Base-by-base conservation (phyloP, 53 echinoderm and acorn worm species). In the Paracentrotus lividus region DNA sequence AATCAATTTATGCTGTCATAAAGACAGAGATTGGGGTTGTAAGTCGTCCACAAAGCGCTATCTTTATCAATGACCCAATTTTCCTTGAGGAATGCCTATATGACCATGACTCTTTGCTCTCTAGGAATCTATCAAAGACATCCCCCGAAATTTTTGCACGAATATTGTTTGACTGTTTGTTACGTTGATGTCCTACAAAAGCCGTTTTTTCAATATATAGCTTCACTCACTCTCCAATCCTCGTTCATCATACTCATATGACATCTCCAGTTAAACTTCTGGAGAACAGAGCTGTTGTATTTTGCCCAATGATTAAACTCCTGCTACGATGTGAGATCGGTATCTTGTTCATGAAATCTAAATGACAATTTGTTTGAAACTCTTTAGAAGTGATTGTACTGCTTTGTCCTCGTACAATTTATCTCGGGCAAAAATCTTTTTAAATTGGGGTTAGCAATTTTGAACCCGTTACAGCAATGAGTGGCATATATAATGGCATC, bases 11-110 rank as follows among this genome's bases (percentile, higher is more conserved):
- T 60, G 58, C 27, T 65, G 45, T 64, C 64, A 38, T 87, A 36
- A 81, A 81, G 45, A 81, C 81, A 9, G 47, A 45, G 49, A 24
- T 81, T 2, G 81, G 69, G 47, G 81, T 81, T 81, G 44, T 81
- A 81, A 81, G 54, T 57, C 55, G 7, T 56, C 55, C 29, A 54
- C 54, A 56, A 87, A 38, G 87, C 56, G 21, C 57, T 56, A 87
- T 87, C 87, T 87, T 57, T 57, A 87, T 87, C 87, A 87, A 87
- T 87, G 87, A 57, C 87, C 87, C 57, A 34, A 57, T 47, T 87
- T 87, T 23, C 47, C 31, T 13, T 7, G 55, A 55, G 57, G 87
- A 87, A 87, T 87, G 55, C 56, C 20, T 34, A 44, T 45, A 57
- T 56, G 53, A 55, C 87, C 55, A 56, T 87, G 87, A 87, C 87